Percentiles rank a stretch among this genome's conserved stretches.
phyloP scores from a whole-genome alignment of 2,888 invertebrate genomes.

The Dusona sp. region DNA sequence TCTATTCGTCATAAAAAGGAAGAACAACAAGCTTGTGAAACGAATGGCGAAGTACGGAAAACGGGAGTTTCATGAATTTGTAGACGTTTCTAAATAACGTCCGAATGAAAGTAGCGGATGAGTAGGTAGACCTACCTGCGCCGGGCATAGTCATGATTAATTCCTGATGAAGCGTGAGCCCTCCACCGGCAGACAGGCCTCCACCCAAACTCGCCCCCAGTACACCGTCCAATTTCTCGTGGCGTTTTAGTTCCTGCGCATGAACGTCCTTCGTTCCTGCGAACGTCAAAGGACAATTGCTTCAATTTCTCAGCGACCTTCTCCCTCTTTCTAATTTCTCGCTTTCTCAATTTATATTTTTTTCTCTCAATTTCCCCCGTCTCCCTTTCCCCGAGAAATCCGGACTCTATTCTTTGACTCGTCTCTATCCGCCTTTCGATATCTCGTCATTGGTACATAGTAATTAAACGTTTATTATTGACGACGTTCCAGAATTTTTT shows the following conservation, averaged over 20 bases:
- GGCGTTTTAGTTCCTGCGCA: constrained; percentile 89
- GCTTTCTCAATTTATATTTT: constrained; percentile 47
- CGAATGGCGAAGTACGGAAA: not conserved
- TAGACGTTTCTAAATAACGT: constrained; percentile 25
- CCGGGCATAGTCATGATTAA: constrained; percentile 84
- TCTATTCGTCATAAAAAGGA: not conserved
- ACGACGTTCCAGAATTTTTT: not conserved
- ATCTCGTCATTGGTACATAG: constrained; percentile 2
- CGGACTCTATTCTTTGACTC: constrained; percentile 26
- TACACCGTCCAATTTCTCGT: constrained; percentile 85
- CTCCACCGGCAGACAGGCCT: constrained; percentile 82
- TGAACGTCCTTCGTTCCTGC: constrained; percentile 91
- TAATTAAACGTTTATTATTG: not conserved
- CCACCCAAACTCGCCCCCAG: constrained; percentile 83
- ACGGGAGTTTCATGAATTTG: constrained; percentile 14
- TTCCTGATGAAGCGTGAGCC: constrained; percentile 83
- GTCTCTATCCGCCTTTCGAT: constrained; percentile 62
- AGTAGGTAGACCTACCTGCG: constrained; percentile 73
- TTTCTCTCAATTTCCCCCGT: constrained; percentile 15
- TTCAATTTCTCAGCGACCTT: constrained; percentile 69
- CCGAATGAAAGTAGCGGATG: constrained; percentile 39
- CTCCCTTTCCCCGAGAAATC: not conserved
- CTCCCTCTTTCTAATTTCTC: constrained; percentile 48
- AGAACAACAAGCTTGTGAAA: not conserved
- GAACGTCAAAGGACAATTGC: constrained; percentile 74